Evolutionary conservation across 23 tunicate species (phyloP), one percentile per base, ranked within the genome.

Genomic region (Trididemnum nubilum): DNA sequence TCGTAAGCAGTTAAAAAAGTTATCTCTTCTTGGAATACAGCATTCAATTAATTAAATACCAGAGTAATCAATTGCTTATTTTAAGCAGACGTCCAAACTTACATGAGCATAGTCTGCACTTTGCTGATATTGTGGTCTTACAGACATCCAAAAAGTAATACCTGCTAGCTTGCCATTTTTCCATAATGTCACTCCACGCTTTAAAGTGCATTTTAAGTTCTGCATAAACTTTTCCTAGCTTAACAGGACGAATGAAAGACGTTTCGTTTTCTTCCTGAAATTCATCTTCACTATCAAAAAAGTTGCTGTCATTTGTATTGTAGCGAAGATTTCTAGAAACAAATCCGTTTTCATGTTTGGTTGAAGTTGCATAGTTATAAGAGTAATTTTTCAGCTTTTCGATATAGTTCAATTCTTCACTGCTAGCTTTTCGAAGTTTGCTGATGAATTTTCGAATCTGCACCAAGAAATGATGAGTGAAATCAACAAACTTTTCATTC

Each of bases 181-280:
- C 44, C 65, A 82, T 24, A 0, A 86, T 35, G 36, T 88, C 94
- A 74, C 82, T 73, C 85, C 98, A 93, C 12, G 86, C 79, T 57
- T 93, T 93, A 35, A 87, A 76, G 33, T 83, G 86, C 27, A 64
- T 39, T 51, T 78, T 75, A 36, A 93, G 76, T 66, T 93, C 98
- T 2, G 85, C 85, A 80, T 93, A 82, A 52, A 93, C 98, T 73
- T 93, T 93, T 36, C 98, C 98, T 0, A 93, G 72, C 49, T 88
- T 93, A 0, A 88, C 89, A 0, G 85, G 86, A 69, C 69, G n/a
- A 5, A 65, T 24, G 1, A 52, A 33, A 2, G 38, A 34, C 19
- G 1, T 36, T 52, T 30, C 38, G 1, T 33, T 54, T 2, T 29
- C 52, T 32, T 34, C 0, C 19, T 34, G 37, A 0, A 52, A 30